These are phyloP conservation scores for Tanytarsus gracilentus DNA, from an alignment of 2,888 invertebrate genomes.

Conservation along the genomic window DNA sequence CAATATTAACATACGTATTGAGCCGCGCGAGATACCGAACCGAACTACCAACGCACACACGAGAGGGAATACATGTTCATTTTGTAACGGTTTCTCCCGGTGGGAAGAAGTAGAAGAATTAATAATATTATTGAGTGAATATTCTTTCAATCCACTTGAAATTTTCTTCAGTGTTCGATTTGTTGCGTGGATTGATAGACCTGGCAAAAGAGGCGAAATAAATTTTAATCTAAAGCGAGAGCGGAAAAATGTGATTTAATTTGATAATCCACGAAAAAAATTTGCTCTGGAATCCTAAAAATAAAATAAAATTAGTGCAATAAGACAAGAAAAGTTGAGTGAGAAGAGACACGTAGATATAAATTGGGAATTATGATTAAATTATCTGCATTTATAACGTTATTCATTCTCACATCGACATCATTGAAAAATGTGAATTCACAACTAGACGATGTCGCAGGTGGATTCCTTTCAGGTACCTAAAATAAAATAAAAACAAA, in stretches of 20 bases:
- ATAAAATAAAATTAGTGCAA: background rate
- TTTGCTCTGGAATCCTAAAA: no score
- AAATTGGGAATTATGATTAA: background rate
- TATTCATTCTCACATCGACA: background rate
- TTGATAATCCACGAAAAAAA: background rate
- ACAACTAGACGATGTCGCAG: slow-evolving; percentile 59
- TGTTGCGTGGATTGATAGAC: slow-evolving; percentile 20
- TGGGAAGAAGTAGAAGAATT: slow-evolving; percentile 17
- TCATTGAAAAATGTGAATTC: no score
- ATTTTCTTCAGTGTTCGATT: slow-evolving; percentile 24
- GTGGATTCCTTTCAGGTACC: slow-evolving; percentile 71
- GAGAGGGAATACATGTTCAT: background rate
- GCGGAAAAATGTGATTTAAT: background rate
- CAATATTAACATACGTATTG: background rate
- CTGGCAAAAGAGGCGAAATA: background rate
- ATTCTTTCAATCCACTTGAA: slow-evolving; percentile 8
- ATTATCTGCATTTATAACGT: background rate
- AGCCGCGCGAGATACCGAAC: background rate
- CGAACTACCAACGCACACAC: slow-evolving; percentile 1
- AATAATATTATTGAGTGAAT: slow-evolving; percentile 25
- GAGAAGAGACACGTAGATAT: background rate
- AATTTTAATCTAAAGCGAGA: slow-evolving; percentile 10
- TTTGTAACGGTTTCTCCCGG: slow-evolving; percentile 20
- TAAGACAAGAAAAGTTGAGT: background rate
- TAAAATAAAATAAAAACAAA: no score